These are phyloP conservation scores for Halcyon smyrnensis DNA, from an alignment of 2,797 vertebrate genomes.

Conservation along the genomic window DNA sequence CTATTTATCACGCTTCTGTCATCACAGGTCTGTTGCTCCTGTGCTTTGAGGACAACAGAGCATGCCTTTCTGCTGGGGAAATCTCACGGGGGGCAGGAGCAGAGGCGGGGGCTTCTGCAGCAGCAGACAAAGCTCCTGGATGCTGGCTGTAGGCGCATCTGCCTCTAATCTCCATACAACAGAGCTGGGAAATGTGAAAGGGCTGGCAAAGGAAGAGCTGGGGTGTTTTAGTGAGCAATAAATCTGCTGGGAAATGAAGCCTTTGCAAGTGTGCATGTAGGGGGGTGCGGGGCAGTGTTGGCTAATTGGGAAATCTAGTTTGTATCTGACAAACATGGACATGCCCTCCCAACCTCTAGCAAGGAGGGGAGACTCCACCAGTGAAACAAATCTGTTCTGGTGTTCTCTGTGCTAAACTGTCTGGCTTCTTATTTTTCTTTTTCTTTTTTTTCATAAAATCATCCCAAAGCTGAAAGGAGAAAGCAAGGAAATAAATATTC, in stretches of 20 bases:
- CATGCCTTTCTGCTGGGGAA: not conserved
- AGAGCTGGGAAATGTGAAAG: not conserved
- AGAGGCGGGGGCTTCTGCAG: not conserved
- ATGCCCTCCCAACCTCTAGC: not conserved
- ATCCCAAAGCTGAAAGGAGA: not conserved
- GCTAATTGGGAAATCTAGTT: not conserved
- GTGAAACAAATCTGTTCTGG: not conserved
- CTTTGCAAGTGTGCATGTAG: not conserved
- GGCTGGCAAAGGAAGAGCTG: not conserved
- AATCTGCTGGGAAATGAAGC: not conserved
- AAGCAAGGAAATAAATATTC: not conserved
- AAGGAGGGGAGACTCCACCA: not conserved
- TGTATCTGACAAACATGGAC: not conserved
- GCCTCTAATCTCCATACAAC: not conserved
- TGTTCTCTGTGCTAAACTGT: not conserved
- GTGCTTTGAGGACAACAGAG: slow-evolving; percentile 13
- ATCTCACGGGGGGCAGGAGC: not conserved
- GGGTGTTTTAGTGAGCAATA: not conserved
- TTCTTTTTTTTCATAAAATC: not conserved
- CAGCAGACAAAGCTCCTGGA: not conserved
- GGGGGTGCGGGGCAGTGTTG: accelerated
- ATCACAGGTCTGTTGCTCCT: not conserved
- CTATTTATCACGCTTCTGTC: slow-evolving; percentile 62
- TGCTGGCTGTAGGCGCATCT: not conserved
- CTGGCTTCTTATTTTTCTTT: accelerated